Evolutionary conservation across 2,888 invertebrate genomes (phyloP), one percentile per base, ranked within the genome.

Genomic region (Pycnomerus fuliginosus): DNA sequence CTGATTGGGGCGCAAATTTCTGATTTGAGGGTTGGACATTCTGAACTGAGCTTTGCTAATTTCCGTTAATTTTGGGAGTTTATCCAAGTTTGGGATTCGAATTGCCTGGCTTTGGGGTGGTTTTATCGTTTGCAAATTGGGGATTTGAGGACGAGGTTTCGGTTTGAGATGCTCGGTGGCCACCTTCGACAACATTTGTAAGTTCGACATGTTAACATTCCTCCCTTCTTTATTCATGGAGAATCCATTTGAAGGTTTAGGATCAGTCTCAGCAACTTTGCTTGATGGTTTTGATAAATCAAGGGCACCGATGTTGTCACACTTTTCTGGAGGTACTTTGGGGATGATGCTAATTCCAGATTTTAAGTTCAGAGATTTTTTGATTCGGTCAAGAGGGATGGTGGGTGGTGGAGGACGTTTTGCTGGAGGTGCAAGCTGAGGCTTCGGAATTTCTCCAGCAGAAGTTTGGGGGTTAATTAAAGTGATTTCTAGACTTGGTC

Each of bases 381-480:
- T 76, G 8, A 74, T 74, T 48, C 74, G 70, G 17, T 75, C 75
- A 52, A 78, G 52, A 1, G 78, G 76, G 23, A 77, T 75, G 2
- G 78, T 78, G 3, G 78, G 74, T 13, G 79, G 79, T 43, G 76
- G 75, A 2, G 78, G 74, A 38, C 77, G 61, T 56, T 74, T 75
- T 3, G 62, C 58, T 0, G 52, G 16, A n/a, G 28, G 23, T 29
- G 39, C 45, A 15, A 32, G 8, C 12, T 22, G 17, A 17, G 41
- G 36, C 5, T 10, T 4, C 11, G 8, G 25, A n/a, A n/a, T n/a
- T 10, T 25, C 5, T 3, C 5, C 25, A 20, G 5, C 8, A 8
- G 5, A 7, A 15, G 37, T 35, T 3, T 16, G 14, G 17, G 68
- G 69, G 36, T 65, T 67, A 10, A 72, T 70, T 8, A 71, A 52